Conservation (phyloP, 2,888 invertebrate genomes). For the Cacoxenus indagator region DNA sequence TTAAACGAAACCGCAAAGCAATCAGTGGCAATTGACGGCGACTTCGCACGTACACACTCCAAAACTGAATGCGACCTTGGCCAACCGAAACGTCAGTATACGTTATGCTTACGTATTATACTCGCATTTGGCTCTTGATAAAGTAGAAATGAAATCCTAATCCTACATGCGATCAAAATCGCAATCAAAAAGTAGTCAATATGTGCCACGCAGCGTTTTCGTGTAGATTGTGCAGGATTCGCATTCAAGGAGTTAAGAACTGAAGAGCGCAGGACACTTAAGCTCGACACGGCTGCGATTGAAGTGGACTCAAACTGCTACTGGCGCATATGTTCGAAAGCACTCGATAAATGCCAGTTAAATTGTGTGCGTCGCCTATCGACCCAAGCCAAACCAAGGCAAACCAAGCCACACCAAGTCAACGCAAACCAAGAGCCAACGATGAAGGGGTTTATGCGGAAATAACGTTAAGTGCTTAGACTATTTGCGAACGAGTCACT, state of each 20-base stretch:
- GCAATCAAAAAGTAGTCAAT: not conserved
- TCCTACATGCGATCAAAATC: too few species aligned
- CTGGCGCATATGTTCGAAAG: not conserved
- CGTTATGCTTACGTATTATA: conserved; percentile 1
- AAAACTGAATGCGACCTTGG: not conserved
- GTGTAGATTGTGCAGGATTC: not conserved
- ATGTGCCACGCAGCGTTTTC: not conserved
- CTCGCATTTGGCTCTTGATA: too few species aligned
- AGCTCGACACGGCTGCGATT: not conserved
- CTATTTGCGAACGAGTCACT: not conserved
- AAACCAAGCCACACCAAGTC: too few species aligned
- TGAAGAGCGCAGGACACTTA: conserved; percentile 4
- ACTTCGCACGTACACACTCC: too few species aligned
- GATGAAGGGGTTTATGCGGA: not conserved
- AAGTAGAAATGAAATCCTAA: too few species aligned
- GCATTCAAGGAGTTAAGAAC: conserved; percentile 3
- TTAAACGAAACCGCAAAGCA: not conserved
- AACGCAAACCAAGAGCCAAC: not conserved
- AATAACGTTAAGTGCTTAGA: conserved; percentile 21
- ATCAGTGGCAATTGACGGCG: not conserved
- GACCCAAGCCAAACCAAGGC: too few species aligned
- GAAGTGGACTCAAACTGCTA: too few species aligned
- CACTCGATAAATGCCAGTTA: conserved; percentile 14
- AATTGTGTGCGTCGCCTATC: too few species aligned
- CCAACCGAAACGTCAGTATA: not conserved